Evolutionary conservation across 2,888 invertebrate species (phyloP), one percentile per base, ranked within the genome.

Genomic region (Pseudanteris insignis): DNA sequence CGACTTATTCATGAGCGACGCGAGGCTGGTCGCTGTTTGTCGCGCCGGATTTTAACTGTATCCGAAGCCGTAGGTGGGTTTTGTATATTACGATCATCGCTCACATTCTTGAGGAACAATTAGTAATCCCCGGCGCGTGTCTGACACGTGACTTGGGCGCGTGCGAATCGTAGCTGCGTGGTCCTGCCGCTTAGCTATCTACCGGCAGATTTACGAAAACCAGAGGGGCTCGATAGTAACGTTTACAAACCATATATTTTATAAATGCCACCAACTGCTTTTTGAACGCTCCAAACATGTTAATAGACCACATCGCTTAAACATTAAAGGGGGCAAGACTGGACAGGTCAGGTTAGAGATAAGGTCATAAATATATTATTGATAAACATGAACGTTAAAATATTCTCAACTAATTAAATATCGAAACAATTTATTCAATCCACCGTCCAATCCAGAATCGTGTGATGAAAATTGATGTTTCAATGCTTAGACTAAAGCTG

Each of bases 91-190:
- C 68, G 74, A 73, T 70, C 74, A 75, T 69, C 73, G 72, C 71
- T 73, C 71, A 67, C 74, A 71, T 72, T 74, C 74, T 69, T 66
- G 67, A 71, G 74, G 72, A 70, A 76, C 75, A 76, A 77, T 77
- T 77, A 77, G 76, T 77, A 76, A 76, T 76, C 76, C 74, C 71
- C 61, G 72, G 69, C 74, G 74, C 76, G 75, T 71, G 76, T 62
- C 72, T 46, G 32, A 34, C 74, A 73, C 74, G 73, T 67, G 74
- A 69, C 74, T 66, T 66, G 50, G 67, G 64, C 70, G 65, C 69
- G 63, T 63, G 63, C 60, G 44, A 33, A 44, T 36, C 37, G 29
- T 21, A 18, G 12, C 21, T 1, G 11, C 12, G 9, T 13, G 14
- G 2, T 24, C 29, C 7, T 32, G 11, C 59, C 63, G 54, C 64